phyloP scores from a whole-genome alignment of 2,888 invertebrate genomes.

The Clostera curtula region DNA sequence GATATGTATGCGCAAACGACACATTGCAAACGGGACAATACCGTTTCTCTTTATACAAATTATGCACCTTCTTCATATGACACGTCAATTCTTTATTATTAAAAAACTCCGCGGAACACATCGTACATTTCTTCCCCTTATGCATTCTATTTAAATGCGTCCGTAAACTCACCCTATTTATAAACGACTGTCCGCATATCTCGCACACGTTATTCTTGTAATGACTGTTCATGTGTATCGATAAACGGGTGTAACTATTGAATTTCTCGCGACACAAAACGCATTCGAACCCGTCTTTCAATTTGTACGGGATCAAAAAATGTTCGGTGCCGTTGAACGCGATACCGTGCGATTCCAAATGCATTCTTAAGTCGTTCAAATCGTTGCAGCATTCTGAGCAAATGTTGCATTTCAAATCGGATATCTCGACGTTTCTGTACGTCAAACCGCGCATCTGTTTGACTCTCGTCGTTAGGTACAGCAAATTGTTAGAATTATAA shows the following conservation, averaged over 20 bases:
- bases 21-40: background rate
- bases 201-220: constrained; percentile 26
- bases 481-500: background rate
- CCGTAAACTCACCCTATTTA: background rate
- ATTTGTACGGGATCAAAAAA: background rate
- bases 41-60: background rate
- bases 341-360: background rate
- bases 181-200: constrained; percentile 22
- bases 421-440: background rate
- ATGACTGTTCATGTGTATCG: constrained; percentile 29
- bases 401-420: background rate
- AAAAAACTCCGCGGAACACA: background rate
- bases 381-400: background rate
- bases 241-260: background rate
- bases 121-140: background rate
- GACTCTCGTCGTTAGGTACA: background rate
- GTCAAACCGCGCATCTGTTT: background rate
- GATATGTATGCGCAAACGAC: constrained; percentile 13
- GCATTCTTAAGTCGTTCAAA: background rate
- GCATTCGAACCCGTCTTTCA: background rate
- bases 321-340: background rate
- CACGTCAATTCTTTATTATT: background rate
- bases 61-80: background rate
- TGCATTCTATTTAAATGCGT: background rate
- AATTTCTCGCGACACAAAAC: background rate